Conservation (phyloP, 2,113 vertebrate genomes). For the Lepisosteus osseus region DNA sequence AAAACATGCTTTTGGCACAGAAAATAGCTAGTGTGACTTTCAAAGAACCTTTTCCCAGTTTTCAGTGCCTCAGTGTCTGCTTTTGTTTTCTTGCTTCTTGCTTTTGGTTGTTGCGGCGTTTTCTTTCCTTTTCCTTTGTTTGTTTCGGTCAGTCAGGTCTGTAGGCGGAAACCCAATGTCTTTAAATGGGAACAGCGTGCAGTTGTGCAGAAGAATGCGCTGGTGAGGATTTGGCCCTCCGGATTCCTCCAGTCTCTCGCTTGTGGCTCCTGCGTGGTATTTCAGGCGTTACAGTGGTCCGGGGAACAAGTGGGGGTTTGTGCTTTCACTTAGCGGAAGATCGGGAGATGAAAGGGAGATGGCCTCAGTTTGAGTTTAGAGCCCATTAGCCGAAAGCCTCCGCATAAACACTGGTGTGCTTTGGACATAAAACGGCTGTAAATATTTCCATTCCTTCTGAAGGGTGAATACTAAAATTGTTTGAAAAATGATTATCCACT, state of each 20-base stretch:
- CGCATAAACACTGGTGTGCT: not conserved
- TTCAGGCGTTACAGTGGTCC: conserved; percentile 6
- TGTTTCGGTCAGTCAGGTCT: not conserved
- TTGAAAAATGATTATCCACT: conserved; percentile 34
- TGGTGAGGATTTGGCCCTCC: not conserved
- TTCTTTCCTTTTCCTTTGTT: not conserved
- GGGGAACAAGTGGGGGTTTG: conserved; percentile 10
- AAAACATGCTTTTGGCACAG: not conserved
- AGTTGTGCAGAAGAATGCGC: too few relatives aligned
- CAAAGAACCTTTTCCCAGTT: conserved; percentile 29
- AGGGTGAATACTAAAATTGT: not conserved
- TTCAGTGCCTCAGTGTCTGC: conserved; percentile 2
- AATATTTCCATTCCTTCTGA: conserved; percentile 19
- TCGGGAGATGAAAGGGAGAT: conserved; percentile 45
- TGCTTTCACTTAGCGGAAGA: conserved; percentile 35
- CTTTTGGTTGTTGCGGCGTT: not conserved
- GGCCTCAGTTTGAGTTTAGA: conserved; percentile 46
- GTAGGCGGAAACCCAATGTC: not conserved
- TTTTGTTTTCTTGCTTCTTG: not conserved
- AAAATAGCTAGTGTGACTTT: conserved; percentile 25
- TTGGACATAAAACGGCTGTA: conserved; percentile 6
- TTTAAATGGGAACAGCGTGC: not conserved
- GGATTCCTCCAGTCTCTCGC: not conserved
- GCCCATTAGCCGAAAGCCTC: conserved; percentile 39
- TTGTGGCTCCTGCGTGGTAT: not conserved